A percentile compares a stretch with the other conserved stretches of the same genome.
These are phyloP conservation scores for Apamea crenata DNA, from an alignment of 2,888 invertebrate genomes.

Conservation along the genomic window DNA sequence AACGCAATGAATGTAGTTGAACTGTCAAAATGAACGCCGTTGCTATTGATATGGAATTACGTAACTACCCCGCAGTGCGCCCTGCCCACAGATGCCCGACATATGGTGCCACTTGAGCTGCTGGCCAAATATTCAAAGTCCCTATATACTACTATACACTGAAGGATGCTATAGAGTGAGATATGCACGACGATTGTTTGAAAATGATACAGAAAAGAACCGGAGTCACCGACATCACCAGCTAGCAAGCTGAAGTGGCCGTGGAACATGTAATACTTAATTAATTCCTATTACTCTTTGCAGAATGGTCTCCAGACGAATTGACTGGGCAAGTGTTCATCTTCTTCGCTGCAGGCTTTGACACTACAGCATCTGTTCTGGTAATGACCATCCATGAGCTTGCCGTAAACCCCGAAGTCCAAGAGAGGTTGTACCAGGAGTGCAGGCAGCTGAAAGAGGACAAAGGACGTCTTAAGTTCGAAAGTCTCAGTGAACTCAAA, in stretches of 20 bases:
- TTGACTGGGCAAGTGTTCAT: slow-evolving; percentile 85
- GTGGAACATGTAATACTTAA: too few species aligned
- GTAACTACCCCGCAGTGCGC: too few species aligned
- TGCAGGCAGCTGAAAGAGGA: slow-evolving; percentile 72
- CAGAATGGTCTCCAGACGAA: slow-evolving; percentile 84
- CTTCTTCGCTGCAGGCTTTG: slow-evolving; percentile 87
- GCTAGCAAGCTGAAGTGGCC: not conserved
- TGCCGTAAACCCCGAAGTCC: slow-evolving; percentile 82
- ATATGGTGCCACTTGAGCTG: not conserved
- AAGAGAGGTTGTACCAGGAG: slow-evolving; percentile 84
- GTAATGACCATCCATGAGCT: slow-evolving; percentile 83
- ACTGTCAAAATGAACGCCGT: too few species aligned
- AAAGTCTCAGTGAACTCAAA: slow-evolving; percentile 77
- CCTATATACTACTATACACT: too few species aligned
- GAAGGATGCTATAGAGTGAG: not conserved
- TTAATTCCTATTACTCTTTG: slow-evolving; percentile 36
- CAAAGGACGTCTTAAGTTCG: slow-evolving; percentile 73
- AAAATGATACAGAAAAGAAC: not conserved
- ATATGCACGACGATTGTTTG: not conserved
- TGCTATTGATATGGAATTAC: too few species aligned
- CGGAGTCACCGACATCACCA: not conserved
- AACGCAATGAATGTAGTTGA: too few species aligned
- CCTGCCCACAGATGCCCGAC: not conserved
- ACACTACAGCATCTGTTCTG: slow-evolving; percentile 82
- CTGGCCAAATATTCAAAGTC: not conserved